phyloP scores from a whole-genome alignment of 2,888 invertebrate species.

The Lycaena phlaeas region DNA sequence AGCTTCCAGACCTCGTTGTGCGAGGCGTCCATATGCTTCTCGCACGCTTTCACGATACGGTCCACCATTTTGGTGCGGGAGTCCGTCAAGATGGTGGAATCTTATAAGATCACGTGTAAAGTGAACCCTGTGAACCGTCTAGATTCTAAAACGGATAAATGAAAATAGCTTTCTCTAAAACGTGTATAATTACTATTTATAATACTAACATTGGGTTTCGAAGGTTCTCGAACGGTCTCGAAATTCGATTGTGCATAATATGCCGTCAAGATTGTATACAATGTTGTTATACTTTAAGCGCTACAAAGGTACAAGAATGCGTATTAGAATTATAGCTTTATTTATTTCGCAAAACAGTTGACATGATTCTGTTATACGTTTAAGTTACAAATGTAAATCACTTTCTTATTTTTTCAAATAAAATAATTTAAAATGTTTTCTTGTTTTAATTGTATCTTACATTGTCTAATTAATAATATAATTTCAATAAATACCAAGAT shows the following conservation, averaged over 20 bases:
- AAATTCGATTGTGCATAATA: too few species aligned
- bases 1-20: conserved; percentile 59
- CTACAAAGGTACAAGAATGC: too few species aligned
- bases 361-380: not conserved
- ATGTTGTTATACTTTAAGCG: too few species aligned
- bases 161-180: too few species aligned
- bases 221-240: too few species aligned
- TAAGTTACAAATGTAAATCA: not conserved
- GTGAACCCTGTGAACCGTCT: conserved; percentile 51
- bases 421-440: not conserved
- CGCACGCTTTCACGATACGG: conserved; percentile 54
- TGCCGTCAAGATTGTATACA: too few species aligned
- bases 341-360: too few species aligned
- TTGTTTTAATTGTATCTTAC: not conserved
- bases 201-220: too few species aligned
- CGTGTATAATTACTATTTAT: too few species aligned
- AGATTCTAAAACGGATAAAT: conserved; percentile 2
- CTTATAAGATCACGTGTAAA: conserved; percentile 63
- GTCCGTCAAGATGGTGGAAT: conserved; percentile 60
- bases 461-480: too few species aligned
- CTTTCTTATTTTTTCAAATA: conserved; percentile 1
- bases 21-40: conserved; percentile 47
- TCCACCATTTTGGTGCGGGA: conserved; percentile 58
- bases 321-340: too few species aligned
- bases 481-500: too few species aligned